These are phyloP conservation scores for Eumaeus atala DNA, from an alignment of 1,140 invertebrate species.

Conservation along the genomic window DNA sequence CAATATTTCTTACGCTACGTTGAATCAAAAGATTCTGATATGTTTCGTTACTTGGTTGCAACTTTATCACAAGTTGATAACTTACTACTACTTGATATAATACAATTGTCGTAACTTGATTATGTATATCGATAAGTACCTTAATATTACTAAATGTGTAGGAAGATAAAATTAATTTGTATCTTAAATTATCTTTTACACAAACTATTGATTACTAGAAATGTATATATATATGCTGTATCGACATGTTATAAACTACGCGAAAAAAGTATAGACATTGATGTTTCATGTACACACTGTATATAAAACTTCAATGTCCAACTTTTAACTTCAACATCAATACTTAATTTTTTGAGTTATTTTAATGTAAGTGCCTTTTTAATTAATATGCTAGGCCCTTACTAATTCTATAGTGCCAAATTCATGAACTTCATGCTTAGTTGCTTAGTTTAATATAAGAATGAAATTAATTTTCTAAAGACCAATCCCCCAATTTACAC, in stretches of 20 bases:
- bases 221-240: neutral
- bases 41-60: conserved; percentile 74
- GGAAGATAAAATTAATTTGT: conserved; percentile 14
- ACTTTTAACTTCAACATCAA: too few species aligned
- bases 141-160: conserved; percentile 43
- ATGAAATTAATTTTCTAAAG: neutral
- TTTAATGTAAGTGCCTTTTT: conserved; percentile 34
- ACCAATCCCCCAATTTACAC: neutral
- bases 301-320: too few species aligned
- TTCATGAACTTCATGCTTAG: neutral
- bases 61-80: conserved; percentile 71
- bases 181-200: conserved; percentile 10
- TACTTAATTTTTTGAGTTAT: conserved; percentile 7
- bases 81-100: conserved; percentile 54
- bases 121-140: conserved; percentile 38
- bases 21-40: conserved; percentile 74
- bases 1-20: conserved; percentile 42
- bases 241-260: conserved; percentile 3
- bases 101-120: conserved; percentile 50
- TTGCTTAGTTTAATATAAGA: neutral
- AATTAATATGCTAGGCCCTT: conserved; percentile 45
- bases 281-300: conserved; percentile 11
- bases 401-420: conserved; percentile 15
- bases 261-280: neutral
- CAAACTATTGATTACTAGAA: too few species aligned